Conservation (phyloP, 2,113 vertebrate species). For the Daphoenositta chrysoptera region DNA sequence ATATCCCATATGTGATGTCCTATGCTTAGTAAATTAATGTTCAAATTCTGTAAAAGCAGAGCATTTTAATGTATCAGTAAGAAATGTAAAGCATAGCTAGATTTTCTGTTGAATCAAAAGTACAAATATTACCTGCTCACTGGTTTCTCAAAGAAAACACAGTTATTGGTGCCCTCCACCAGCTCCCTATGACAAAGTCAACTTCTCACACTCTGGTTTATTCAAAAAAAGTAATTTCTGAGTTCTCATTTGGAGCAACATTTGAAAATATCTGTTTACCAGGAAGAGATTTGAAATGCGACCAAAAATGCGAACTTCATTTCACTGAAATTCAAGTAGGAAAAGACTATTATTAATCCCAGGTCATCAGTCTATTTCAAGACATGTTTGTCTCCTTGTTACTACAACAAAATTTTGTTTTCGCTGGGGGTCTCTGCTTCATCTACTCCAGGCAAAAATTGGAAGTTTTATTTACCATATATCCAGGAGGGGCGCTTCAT, state of each 20-base stretch:
- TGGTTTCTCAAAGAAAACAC: background rate
- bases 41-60: background rate
- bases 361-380: background rate
- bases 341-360: background rate
- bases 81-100: background rate
- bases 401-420: background rate
- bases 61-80: background rate
- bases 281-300: background rate
- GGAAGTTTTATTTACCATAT: background rate
- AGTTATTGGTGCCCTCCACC: background rate
- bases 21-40: background rate
- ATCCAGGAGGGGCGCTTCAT: background rate
- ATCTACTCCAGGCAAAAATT: background rate
- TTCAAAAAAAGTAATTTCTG: background rate
- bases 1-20: background rate
- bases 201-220: background rate
- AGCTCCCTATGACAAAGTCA: background rate
- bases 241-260: background rate
- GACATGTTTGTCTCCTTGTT: background rate
- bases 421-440: fast-evolving
- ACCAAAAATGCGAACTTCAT: background rate
- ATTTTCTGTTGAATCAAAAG: background rate
- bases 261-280: background rate
- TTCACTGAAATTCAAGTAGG: background rate
- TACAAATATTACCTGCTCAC: background rate